A percentile compares a stretch with the other conserved stretches of the same genome.
Conservation (phyloP, 2,797 vertebrate species). For the Aphelocoma californica region DNA sequence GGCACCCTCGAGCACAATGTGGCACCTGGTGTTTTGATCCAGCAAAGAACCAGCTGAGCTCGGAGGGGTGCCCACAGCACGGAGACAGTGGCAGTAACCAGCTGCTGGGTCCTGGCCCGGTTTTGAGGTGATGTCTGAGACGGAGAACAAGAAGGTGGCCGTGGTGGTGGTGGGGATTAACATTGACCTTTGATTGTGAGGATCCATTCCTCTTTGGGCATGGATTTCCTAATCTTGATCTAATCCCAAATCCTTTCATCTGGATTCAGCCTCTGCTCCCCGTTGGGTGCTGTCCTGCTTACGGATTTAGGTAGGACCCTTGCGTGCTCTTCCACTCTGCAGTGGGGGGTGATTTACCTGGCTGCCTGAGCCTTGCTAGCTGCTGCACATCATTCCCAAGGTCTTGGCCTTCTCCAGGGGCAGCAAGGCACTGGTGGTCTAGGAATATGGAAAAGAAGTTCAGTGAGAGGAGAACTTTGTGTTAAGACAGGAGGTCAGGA, state of each 20-base stretch:
- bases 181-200: background rate
- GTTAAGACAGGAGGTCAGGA: background rate
- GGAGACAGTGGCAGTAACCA: background rate
- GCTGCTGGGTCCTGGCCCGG: background rate
- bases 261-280: background rate
- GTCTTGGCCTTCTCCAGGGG: background rate
- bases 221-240: background rate
- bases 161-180: background rate
- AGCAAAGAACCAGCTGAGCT: background rate
- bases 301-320: background rate
- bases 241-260: background rate
- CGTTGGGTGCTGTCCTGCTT: background rate
- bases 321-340: accelerated
- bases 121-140: background rate
- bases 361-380: background rate
- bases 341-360: background rate
- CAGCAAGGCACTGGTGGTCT: background rate
- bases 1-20: background rate
- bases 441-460: background rate
- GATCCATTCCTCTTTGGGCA: background rate
- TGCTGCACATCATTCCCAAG: background rate
- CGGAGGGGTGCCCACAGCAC: background rate
- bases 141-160: background rate
- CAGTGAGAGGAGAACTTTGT: background rate
- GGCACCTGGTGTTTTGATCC: background rate